These are phyloP conservation scores for Carterocephalus palaemon DNA, from an alignment of 2,888 invertebrate species.

Conservation along the genomic window DNA sequence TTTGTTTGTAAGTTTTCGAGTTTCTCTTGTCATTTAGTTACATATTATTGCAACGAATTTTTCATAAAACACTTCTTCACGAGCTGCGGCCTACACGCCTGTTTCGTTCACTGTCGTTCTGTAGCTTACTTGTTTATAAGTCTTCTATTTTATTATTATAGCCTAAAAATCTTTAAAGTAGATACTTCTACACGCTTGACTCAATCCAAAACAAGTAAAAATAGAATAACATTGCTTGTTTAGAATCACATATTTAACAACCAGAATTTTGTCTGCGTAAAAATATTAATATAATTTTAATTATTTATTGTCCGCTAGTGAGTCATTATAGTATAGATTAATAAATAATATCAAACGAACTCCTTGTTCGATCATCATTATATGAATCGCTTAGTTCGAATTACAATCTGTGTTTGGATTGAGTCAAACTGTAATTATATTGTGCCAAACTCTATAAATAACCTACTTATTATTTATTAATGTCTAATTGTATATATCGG, in stretches of 20 bases:
- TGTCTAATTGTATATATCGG: slow-evolving; percentile 34
- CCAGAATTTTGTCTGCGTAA: too few relatives aligned
- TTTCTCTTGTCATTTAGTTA: slow-evolving; percentile 6
- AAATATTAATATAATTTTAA: too few relatives aligned
- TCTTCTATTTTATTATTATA: slow-evolving; percentile 27
- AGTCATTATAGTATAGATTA: too few relatives aligned
- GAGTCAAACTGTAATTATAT: slow-evolving; percentile 11
- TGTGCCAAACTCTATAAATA: slow-evolving; percentile 34
- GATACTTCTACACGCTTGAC: slow-evolving; percentile 18
- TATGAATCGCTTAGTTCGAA: too few relatives aligned
- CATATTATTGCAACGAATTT: slow-evolving; percentile 42
- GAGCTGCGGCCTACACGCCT: slow-evolving; percentile 18
- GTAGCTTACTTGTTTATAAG: slow-evolving; percentile 13
- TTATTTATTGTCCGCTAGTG: too few relatives aligned
- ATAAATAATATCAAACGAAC: too few relatives aligned
- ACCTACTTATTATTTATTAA: slow-evolving; percentile 29
- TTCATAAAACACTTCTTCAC: slow-evolving; percentile 22
- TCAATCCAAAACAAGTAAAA: slow-evolving; percentile 30
- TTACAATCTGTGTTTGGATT: slow-evolving; percentile 16
- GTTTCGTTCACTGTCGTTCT: slow-evolving; percentile 9
- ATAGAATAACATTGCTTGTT: too few relatives aligned
- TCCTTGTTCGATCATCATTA: too few relatives aligned
- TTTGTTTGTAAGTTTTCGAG: slow-evolving; percentile 18
- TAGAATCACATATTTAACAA: too few relatives aligned
- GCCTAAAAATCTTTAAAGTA: slow-evolving; percentile 26